phyloP scores from a whole-genome alignment of 2,888 invertebrate genomes.

The Drosophila tanythrix region DNA sequence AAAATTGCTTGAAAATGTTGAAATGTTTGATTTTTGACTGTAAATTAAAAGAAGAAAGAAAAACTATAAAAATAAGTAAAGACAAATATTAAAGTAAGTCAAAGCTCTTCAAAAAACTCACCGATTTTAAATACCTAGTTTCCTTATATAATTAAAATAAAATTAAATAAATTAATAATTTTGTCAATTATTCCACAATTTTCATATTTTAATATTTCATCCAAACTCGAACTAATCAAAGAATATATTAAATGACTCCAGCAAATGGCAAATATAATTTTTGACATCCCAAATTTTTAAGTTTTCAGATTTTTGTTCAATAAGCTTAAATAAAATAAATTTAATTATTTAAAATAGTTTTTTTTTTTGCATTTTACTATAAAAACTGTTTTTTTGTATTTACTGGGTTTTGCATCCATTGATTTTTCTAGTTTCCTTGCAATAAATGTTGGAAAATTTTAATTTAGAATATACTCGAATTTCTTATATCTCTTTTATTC shows the following conservation, averaged over 20 bases:
- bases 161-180: background rate
- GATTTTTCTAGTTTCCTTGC: background rate
- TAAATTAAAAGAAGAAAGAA: background rate
- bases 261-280: background rate
- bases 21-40: background rate
- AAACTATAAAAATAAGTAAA: background rate
- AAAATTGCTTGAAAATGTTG: background rate
- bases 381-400: background rate
- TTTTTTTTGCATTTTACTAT: background rate
- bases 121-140: background rate
- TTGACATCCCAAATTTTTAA: accelerated
- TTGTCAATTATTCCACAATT: background rate
- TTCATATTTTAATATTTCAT: too few relatives aligned
- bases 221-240: background rate
- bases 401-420: background rate
- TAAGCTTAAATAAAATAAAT: background rate
- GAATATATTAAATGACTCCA: background rate
- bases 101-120: background rate
- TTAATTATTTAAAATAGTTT: background rate
- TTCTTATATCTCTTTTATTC: background rate
- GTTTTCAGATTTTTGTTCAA: background rate
- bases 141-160: too few relatives aligned
- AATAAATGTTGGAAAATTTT: background rate
- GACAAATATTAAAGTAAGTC: background rate
- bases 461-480: too few relatives aligned